A percentile compares a stretch with the other conserved stretches of the same genome.
Conservation (phyloP, 1,140 invertebrate genomes). For the Drosophila bipectinata region DNA sequence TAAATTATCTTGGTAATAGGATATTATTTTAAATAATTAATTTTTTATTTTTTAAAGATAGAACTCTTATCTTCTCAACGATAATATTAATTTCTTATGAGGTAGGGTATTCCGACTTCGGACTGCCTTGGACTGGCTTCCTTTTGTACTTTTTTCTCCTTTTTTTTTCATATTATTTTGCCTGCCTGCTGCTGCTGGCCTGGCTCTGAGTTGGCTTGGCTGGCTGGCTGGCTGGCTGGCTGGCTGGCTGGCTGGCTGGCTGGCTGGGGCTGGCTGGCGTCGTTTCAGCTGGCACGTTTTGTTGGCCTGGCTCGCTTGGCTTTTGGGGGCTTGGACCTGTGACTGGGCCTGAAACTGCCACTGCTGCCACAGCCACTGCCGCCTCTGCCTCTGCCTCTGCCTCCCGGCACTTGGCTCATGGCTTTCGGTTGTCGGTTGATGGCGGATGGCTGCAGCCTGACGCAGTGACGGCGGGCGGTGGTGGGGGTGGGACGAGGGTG, state of each 20-base stretch:
- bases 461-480: conserved; percentile 32
- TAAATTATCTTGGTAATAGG: too few relatives aligned
- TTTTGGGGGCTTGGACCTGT: conserved; percentile 66
- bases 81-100: not conserved
- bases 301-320: conserved; percentile 65
- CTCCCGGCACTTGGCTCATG: conserved; percentile 30
- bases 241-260: conserved; percentile 1
- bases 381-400: not conserved
- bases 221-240: conserved; percentile 4
- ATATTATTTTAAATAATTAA: not conserved
- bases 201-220: conserved; percentile 17
- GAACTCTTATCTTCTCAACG: not conserved
- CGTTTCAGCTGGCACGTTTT: conserved; percentile 71
- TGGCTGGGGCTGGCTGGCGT: conserved; percentile 40
- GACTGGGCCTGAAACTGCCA: conserved; percentile 42
- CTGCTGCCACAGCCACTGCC: conserved; percentile 25
- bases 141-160: conserved; percentile 47
- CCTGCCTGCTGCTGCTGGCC: conserved; percentile 59
- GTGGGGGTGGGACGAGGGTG: conserved; percentile 22
- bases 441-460: conserved; percentile 72
- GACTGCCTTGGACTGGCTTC: conserved; percentile 2
- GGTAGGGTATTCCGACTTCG: conserved; percentile 27
- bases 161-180: conserved; percentile 65
- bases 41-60: too few relatives aligned
- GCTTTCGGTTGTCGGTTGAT: conserved; percentile 38